Conservation (phyloP, 2,888 invertebrate genomes). For the Diarsia dahlii region DNA sequence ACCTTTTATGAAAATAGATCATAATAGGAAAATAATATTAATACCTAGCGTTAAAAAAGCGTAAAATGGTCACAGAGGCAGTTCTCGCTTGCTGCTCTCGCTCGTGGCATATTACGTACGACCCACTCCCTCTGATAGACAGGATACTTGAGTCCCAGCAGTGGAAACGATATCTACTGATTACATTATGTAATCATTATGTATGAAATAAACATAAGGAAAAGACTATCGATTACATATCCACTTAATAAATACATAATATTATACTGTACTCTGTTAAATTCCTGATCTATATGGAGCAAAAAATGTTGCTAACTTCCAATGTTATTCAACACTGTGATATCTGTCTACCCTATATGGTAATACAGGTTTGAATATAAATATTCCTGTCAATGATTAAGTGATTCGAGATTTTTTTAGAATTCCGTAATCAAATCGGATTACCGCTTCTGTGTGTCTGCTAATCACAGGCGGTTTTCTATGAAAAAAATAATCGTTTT, state of each 20-base stretch:
- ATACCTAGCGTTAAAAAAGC: no score
- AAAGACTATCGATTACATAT: constrained; percentile 36
- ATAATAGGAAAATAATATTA: no score
- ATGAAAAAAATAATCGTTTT: not conserved
- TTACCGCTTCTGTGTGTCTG: not conserved
- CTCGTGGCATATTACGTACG: not conserved
- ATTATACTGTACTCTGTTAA: constrained; percentile 30
- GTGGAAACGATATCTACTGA: not conserved
- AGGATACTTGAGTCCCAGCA: not conserved
- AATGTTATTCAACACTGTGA: constrained; percentile 43
- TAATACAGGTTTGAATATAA: constrained; percentile 53
- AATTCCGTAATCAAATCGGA: constrained; percentile 3
- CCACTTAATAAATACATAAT: constrained; percentile 31
- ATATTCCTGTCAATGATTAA: constrained; percentile 46
- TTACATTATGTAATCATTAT: not conserved
- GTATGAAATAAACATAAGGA: constrained; percentile 20
- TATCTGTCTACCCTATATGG: constrained; percentile 44
- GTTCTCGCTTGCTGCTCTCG: not conserved
- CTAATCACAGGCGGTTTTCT: not conserved
- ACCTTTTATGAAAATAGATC: no score
- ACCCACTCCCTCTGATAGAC: not conserved
- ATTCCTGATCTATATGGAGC: constrained; percentile 35
- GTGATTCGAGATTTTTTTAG: constrained; percentile 19
- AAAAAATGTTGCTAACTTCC: constrained; percentile 48
- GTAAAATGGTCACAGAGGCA: no score